phyloP scores from a whole-genome alignment of 2,888 invertebrate species.

The Nyleta sp. region DNA sequence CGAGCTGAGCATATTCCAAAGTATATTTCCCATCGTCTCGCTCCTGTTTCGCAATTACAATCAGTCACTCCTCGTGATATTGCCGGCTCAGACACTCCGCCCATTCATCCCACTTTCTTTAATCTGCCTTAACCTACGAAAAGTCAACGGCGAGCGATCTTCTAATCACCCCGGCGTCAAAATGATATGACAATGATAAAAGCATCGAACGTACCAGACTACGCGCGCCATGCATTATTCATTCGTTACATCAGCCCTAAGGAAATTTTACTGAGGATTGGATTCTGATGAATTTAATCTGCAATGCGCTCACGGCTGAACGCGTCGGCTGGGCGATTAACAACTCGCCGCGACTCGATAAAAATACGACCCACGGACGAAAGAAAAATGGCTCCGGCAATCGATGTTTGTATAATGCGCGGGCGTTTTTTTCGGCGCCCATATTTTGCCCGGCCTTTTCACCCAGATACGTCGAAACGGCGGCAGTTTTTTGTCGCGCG shows the following conservation, averaged over 20 bases:
- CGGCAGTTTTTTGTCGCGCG: slow-evolving; percentile 26
- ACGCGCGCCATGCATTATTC: slow-evolving; percentile 78
- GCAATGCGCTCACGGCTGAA: slow-evolving; percentile 75
- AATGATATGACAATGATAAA: slow-evolving; percentile 70
- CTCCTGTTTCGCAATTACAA: slow-evolving; percentile 77
- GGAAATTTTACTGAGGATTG: slow-evolving; percentile 76
- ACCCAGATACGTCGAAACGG: too few relatives aligned
- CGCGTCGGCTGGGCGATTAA: slow-evolving; percentile 74
- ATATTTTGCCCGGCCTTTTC: too few relatives aligned
- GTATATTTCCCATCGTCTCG: slow-evolving; percentile 57
- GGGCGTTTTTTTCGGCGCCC: not conserved
- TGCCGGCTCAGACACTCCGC: slow-evolving; percentile 18
- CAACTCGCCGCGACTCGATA: slow-evolving; percentile 70
- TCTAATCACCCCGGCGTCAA: slow-evolving; percentile 72
- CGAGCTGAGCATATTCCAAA: slow-evolving; percentile 30
- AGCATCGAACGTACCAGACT: slow-evolving; percentile 68
- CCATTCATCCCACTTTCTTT: slow-evolving; percentile 47
- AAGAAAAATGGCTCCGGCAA: slow-evolving; percentile 38
- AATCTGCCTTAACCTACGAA: slow-evolving; percentile 23
- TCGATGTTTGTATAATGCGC: slow-evolving; percentile 52
- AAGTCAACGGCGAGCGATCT: slow-evolving; percentile 47
- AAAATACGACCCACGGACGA: slow-evolving; percentile 36
- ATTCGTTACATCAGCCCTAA: slow-evolving; percentile 74
- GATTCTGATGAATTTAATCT: slow-evolving; percentile 82
- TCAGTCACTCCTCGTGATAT: slow-evolving; percentile 70